Evolutionary conservation across 2,113 vertebrate genomes (phyloP).

Genomic region (Takifugu bimaculatus): DNA sequence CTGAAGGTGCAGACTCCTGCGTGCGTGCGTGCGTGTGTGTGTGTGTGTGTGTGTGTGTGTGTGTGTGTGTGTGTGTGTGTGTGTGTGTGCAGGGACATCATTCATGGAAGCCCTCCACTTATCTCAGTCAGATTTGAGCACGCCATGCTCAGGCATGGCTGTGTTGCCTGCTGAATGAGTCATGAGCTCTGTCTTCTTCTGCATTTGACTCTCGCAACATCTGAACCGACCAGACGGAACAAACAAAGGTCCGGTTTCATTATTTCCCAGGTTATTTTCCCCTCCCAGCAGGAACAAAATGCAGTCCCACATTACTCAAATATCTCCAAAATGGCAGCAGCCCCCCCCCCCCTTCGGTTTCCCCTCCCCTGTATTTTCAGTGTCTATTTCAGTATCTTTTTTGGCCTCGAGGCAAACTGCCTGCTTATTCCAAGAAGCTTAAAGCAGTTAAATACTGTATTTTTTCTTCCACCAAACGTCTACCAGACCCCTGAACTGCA

Average conservation of each 20-base stretch:
- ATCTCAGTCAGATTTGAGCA: conserved; percentile 39
- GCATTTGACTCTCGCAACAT: conserved; percentile 43
- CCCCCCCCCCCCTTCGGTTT: conserved; percentile 5
- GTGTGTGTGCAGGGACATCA: conserved; percentile 53
- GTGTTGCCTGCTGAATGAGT: conserved; percentile 48
- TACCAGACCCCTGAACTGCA: conserved; percentile 10
- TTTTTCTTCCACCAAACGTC: not conserved
- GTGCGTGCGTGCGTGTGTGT: conserved; percentile 55
- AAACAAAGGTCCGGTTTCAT: conserved; percentile 30
- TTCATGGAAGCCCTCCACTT: conserved; percentile 36
- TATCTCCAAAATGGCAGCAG: conserved; percentile 12
- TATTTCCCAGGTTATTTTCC: conserved; percentile 13
- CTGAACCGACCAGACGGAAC: conserved; percentile 41
- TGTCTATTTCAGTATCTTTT: conserved; percentile 24
- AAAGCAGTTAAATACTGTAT: conserved; percentile 4
- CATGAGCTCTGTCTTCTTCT: conserved; percentile 47
- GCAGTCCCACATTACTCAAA: not conserved
- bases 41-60: conserved; percentile 52
- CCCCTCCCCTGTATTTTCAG: conserved; percentile 34
- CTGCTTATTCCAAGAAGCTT: conserved; percentile 17
- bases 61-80: conserved; percentile 53
- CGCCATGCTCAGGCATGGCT: conserved; percentile 41
- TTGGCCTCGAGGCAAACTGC: conserved; percentile 25
- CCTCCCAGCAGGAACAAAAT: not conserved
- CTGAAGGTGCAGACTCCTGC: conserved; percentile 82